A percentile compares a stretch with the other conserved stretches of the same genome.
Conservation (phyloP, 2,888 invertebrate genomes). For the Eulithis testata region DNA sequence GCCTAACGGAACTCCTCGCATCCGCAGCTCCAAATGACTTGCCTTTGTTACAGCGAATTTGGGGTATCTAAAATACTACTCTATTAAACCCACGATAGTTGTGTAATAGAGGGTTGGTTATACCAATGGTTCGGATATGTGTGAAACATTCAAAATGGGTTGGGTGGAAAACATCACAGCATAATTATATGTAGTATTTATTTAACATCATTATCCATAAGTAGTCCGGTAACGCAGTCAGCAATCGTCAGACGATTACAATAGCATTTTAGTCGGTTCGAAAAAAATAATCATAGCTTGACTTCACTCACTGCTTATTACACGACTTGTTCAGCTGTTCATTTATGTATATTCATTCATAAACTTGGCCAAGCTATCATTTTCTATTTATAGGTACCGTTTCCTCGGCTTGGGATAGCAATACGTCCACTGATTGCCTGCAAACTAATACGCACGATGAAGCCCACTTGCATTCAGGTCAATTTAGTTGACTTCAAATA, state of each 20-base stretch:
- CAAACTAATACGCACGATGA: slow-evolving; percentile 7
- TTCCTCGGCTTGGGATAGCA: not conserved
- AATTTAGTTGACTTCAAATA: slow-evolving; percentile 17
- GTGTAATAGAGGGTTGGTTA: no score
- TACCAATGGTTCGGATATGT: not conserved
- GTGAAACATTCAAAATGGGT: not conserved
- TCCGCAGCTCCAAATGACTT: slow-evolving; percentile 13
- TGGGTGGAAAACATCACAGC: no score
- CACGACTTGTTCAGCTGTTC: no score
- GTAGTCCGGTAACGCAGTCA: no score
- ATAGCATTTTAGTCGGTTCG: no score
- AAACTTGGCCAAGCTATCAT: not conserved
- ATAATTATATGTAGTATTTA: no score
- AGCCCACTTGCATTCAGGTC: slow-evolving; percentile 13
- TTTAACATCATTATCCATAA: not conserved
- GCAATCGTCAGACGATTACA: no score
- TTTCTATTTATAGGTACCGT: not conserved
- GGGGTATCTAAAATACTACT: not conserved
- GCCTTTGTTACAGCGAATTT: slow-evolving; percentile 9
- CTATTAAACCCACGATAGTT: not conserved
- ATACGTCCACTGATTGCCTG: slow-evolving; percentile 1
- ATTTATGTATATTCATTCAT: not conserved
- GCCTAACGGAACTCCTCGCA: slow-evolving; percentile 7
- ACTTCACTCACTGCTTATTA: no score
- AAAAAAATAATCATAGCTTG: no score